phyloP scores from a whole-genome alignment of 2,888 invertebrate genomes.

The Drosophila austrosaltans region DNA sequence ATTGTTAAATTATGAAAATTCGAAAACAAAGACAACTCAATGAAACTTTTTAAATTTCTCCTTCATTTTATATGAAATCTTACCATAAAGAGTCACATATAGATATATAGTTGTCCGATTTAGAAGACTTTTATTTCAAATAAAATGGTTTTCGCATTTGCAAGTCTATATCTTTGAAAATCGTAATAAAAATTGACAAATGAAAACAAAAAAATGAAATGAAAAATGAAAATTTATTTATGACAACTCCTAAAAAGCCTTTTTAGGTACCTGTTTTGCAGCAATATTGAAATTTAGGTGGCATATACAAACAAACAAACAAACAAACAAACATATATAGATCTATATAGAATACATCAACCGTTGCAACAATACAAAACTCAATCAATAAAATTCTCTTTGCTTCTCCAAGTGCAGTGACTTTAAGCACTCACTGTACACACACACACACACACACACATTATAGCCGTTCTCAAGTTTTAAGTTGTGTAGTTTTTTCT shows the following conservation, averaged over 20 bases:
- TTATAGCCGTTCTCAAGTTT: constrained; percentile 32
- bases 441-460: constrained; percentile 35
- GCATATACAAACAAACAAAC: constrained; percentile 28
- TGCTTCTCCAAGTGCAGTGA: constrained; percentile 37
- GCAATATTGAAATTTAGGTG: constrained; percentile 38
- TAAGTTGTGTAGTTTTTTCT: constrained; percentile 63
- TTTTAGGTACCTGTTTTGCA: constrained; percentile 70
- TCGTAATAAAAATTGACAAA: neutral
- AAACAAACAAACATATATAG: constrained; percentile 15
- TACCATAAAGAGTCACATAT: too few relatives aligned
- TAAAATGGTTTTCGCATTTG: neutral
- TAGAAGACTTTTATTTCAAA: too few relatives aligned
- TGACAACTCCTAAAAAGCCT: constrained; percentile 55
- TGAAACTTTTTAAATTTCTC: too few relatives aligned
- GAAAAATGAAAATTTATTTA: neutral
- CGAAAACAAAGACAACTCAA: too few relatives aligned
- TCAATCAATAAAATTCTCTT: constrained; percentile 12
- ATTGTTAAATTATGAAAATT: too few relatives aligned
- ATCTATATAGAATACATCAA: constrained; percentile 7
- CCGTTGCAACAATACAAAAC: constrained; percentile 1
- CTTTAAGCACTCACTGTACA: neutral
- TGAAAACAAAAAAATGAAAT: neutral
- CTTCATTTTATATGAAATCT: too few relatives aligned
- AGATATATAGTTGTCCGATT: too few relatives aligned
- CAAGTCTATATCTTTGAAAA: neutral